These are phyloP conservation scores for Harpagifer antarcticus DNA, from an alignment of 2,797 vertebrate species.

Conservation along the genomic window DNA sequence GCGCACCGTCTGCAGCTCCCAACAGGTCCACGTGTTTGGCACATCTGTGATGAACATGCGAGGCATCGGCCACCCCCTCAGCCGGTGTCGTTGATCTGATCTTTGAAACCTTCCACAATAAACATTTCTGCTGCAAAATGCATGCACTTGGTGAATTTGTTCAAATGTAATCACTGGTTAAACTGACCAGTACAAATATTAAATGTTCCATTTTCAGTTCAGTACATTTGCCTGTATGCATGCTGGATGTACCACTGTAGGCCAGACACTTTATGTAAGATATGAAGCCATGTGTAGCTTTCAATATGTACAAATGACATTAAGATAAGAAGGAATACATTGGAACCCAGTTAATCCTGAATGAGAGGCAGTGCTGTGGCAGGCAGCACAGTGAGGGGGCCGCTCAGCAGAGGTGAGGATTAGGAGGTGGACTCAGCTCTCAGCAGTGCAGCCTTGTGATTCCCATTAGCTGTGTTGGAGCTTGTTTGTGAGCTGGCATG, in stretches of 20 bases:
- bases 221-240: neutral
- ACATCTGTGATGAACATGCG: no score
- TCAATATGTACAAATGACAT: slow-evolving; percentile 5
- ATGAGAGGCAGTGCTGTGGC: slow-evolving; percentile 28
- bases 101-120: neutral
- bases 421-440: slow-evolving; percentile 55
- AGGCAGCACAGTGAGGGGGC: slow-evolving; percentile 29
- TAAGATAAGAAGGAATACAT: slow-evolving; percentile 18
- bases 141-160: neutral
- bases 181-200: neutral
- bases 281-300: slow-evolving; percentile 1
- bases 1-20: no score
- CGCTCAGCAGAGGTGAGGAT: slow-evolving; percentile 60
- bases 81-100: no score
- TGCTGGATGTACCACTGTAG: neutral
- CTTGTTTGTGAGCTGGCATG: slow-evolving; percentile 51
- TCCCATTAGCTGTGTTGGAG: slow-evolving; percentile 68
- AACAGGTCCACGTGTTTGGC: no score
- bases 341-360: slow-evolving; percentile 22
- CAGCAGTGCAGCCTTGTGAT: slow-evolving; percentile 66
- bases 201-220: no score
- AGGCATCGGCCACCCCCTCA: no score
- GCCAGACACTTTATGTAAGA: neutral
- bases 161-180: neutral
- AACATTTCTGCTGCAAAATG: neutral